Evolutionary conservation across 2,113 vertebrate genomes (phyloP).

Genomic region (Myiagra hebetior): DNA sequence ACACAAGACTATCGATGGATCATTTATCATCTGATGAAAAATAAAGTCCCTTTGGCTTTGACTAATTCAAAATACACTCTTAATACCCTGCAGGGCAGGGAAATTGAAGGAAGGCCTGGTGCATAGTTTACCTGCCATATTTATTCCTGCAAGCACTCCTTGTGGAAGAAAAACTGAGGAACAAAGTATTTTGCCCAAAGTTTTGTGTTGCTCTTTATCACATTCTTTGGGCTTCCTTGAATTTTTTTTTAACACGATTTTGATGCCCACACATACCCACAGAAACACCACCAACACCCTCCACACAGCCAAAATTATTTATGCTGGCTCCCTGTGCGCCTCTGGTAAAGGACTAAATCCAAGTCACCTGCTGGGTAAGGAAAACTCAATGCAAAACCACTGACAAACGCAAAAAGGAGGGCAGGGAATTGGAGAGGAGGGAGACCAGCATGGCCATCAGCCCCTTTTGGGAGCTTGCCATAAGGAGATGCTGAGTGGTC

Average conservation of each 20-base stretch:
- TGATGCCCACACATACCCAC: accelerated
- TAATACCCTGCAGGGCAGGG: accelerated
- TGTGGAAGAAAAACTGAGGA: neutral
- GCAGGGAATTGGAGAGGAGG: neutral
- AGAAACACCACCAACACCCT: neutral
- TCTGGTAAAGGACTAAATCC: neutral
- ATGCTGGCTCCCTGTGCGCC: accelerated
- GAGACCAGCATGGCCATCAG: neutral
- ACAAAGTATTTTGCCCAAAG: neutral
- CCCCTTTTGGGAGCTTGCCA: neutral
- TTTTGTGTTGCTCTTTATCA: neutral
- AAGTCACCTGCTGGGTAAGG: neutral
- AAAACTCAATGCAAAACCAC: neutral
- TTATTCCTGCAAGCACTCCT: neutral
- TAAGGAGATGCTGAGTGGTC: neutral
- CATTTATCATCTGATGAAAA: neutral
- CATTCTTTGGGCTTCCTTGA: neutral
- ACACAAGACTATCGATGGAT: neutral
- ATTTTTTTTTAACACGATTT: neutral
- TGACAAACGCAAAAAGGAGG: accelerated
- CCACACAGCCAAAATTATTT: neutral
- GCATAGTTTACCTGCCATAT: neutral
- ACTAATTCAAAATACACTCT: neutral
- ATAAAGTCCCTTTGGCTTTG: neutral
- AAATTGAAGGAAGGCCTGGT: neutral